These are phyloP conservation scores for Hyppa rectilinea DNA, from an alignment of 2,888 invertebrate genomes.

Conservation along the genomic window DNA sequence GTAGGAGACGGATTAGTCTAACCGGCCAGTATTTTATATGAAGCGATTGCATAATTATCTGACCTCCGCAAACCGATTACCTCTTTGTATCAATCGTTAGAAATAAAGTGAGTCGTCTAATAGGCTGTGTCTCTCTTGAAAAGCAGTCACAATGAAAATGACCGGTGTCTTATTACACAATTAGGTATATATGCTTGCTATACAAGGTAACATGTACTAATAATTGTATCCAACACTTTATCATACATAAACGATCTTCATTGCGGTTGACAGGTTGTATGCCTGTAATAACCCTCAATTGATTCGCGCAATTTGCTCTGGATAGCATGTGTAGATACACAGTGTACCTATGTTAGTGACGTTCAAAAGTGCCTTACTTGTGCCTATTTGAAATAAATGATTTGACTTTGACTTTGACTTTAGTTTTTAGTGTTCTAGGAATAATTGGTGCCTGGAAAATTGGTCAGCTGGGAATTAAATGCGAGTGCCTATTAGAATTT, in stretches of 20 bases:
- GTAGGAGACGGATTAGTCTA: too few species aligned
- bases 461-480: not conserved
- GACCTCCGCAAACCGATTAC: too few species aligned
- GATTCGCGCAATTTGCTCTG: slow-evolving; percentile 35
- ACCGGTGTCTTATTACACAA: slow-evolving; percentile 15
- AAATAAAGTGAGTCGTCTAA: not conserved
- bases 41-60: too few species aligned
- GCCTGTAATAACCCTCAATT: slow-evolving; percentile 45
- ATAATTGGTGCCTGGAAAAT: not conserved
- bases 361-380: too few species aligned
- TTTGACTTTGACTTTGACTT: too few species aligned
- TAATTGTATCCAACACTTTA: slow-evolving; percentile 14
- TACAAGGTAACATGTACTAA: slow-evolving; percentile 2
- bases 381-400: too few species aligned
- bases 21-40: too few species aligned
- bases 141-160: not conserved
- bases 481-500: not conserved
- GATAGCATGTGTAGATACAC: not conserved
- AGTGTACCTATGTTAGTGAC: too few species aligned
- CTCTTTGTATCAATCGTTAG: too few species aligned
- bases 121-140: not conserved
- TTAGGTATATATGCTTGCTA: too few species aligned
- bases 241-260: slow-evolving; percentile 42
- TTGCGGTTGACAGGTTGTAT: slow-evolving; percentile 39
- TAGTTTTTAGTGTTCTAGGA: not conserved